Conservation (phyloP, 2,797 vertebrate species). For the Melanotaenia maccullochi region DNA sequence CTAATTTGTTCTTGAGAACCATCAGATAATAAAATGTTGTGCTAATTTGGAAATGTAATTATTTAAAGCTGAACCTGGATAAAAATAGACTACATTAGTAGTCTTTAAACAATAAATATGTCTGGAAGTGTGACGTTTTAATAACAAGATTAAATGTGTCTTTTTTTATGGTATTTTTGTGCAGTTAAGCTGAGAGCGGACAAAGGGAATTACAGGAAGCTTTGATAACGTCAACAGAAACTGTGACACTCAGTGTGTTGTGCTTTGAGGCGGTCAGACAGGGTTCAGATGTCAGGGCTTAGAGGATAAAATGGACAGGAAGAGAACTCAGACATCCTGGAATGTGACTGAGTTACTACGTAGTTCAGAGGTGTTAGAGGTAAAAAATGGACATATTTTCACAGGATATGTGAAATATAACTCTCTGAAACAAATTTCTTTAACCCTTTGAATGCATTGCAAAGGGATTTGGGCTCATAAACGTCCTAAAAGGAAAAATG, state of each 20-base stretch:
- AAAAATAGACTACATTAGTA: neutral
- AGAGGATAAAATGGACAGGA: constrained; percentile 52
- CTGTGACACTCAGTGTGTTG: constrained; percentile 3
- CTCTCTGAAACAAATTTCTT: neutral
- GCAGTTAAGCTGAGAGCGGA: neutral
- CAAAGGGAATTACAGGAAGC: constrained; percentile 1
- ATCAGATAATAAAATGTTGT: neutral
- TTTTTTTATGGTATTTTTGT: neutral
- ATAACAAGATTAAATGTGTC: neutral
- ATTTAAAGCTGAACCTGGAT: too few relatives aligned
- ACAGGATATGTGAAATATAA: neutral
- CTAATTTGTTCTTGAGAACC: neutral
- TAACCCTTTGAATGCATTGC: neutral
- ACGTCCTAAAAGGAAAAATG: neutral
- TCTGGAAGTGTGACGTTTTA: neutral
- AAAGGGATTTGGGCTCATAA: neutral
- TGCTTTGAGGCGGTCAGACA: constrained; percentile 18
- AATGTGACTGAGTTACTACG: constrained; percentile 46
- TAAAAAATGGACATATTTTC: constrained; percentile 3
- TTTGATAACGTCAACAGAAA: neutral
- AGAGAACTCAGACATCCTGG: constrained; percentile 61
- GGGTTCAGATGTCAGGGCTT: constrained; percentile 26
- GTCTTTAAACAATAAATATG: neutral
- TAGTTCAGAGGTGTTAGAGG: constrained; percentile 6
- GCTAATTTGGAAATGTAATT: neutral